Conservation (phyloP, 2,113 vertebrate genomes). For the Macquaria australasica region DNA sequence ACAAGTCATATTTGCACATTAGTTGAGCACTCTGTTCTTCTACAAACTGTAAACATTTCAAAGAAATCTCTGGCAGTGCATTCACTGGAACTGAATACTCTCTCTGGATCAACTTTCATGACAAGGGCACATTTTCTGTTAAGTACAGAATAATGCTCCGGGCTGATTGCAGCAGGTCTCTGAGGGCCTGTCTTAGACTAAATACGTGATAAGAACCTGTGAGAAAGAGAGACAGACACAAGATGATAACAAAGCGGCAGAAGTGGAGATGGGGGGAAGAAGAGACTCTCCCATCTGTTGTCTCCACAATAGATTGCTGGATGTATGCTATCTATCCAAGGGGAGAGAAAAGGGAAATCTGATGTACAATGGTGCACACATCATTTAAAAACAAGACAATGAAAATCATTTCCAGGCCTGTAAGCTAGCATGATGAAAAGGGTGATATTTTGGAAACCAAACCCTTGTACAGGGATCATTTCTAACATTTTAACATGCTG, state of each 20-base stretch:
- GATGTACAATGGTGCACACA: not conserved
- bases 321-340: not conserved
- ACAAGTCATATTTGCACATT: conserved; percentile 11
- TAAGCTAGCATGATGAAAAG: not conserved
- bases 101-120: conserved; percentile 22
- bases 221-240: not conserved
- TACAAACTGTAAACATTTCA: conserved; percentile 23
- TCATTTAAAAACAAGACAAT: not conserved
- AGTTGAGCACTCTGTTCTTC: conserved; percentile 15
- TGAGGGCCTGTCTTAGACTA: conserved; percentile 38
- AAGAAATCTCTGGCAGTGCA: conserved; percentile 18
- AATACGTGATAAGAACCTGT: conserved; percentile 51
- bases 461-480: not conserved
- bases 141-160: conserved; percentile 28
- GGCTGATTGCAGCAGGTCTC: conserved; percentile 55
- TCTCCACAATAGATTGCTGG: not conserved
- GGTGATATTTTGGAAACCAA: not conserved
- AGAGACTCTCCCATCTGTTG: not conserved
- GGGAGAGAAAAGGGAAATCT: not conserved
- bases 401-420: not conserved
- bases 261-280: not conserved
- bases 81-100: conserved; percentile 33
- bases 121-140: conserved; percentile 34
- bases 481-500: not conserved
- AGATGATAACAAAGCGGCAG: not conserved